Percentiles rank a stretch among this genome's conserved stretches.
Evolutionary conservation across 2,888 invertebrate genomes (phyloP).

Genomic region (Caradrina kadenii): DNA sequence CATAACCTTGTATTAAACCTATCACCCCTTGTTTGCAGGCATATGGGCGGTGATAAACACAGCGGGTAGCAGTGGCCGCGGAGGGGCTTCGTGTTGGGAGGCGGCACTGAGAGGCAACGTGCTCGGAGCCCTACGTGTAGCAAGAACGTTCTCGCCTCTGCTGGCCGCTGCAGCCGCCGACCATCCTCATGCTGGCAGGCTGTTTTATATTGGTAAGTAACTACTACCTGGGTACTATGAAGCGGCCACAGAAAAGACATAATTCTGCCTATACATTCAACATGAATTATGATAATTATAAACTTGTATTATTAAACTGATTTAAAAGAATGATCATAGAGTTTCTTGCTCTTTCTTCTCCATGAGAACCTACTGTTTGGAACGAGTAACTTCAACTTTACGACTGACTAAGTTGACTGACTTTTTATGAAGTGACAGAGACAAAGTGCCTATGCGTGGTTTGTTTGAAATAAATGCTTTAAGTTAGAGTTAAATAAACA

Average conservation of each 20-base stretch:
- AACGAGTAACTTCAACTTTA: no score
- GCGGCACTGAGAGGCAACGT: conserved; percentile 93
- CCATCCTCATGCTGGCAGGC: conserved; percentile 91
- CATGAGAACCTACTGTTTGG: no score
- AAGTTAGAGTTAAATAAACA: no score
- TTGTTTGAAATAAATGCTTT: no score
- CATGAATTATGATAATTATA: no score
- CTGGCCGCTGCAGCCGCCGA: conserved; percentile 90
- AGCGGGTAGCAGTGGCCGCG: conserved; percentile 94
- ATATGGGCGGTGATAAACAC: conserved; percentile 96
- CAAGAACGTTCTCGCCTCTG: conserved; percentile 94
- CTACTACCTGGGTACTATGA: no score
- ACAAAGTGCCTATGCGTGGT: no score
- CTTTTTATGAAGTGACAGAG: no score
- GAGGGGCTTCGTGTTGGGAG: conserved; percentile 93
- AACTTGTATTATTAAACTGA: no score
- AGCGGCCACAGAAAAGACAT: not conserved
- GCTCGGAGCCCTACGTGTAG: conserved; percentile 92
- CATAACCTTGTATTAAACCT: not conserved
- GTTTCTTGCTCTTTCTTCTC: no score
- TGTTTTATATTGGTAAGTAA: conserved; percentile 92
- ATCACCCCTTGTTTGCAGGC: conserved; percentile 85
- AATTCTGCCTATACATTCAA: not conserved
- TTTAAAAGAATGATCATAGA: no score
- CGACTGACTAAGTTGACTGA: no score